phyloP scores from a whole-genome alignment of 2,888 invertebrate species.

The Elegia similella region DNA sequence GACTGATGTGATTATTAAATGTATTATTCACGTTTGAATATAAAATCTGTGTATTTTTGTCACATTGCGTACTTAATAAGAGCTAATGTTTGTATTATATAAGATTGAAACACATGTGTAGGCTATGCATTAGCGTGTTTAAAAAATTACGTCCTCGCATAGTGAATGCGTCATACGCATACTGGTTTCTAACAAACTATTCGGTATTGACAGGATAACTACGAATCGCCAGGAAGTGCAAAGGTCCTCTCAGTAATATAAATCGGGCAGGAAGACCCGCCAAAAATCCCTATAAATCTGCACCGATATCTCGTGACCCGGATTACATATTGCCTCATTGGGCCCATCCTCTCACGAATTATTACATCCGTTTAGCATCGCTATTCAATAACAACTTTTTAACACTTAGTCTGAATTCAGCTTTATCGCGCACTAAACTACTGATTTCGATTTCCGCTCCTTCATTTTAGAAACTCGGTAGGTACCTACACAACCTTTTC shows the following conservation, averaged over 20 bases:
- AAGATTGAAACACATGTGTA: too few relatives aligned
- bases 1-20: too few relatives aligned
- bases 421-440: slow-evolving; percentile 27
- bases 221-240: slow-evolving; percentile 21
- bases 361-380: slow-evolving; percentile 4
- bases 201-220: slow-evolving; percentile 7
- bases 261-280: slow-evolving; percentile 13
- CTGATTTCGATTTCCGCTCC: slow-evolving; percentile 54
- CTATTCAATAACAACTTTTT: neutral
- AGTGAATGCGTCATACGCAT: neutral
- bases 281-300: slow-evolving; percentile 27
- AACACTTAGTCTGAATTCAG: slow-evolving; percentile 19
- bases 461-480: slow-evolving; percentile 46
- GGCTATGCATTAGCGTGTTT: too few relatives aligned
- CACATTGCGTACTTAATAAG: too few relatives aligned
- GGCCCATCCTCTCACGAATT: slow-evolving; percentile 13
- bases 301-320: slow-evolving; percentile 15
- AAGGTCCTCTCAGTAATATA: slow-evolving; percentile 18
- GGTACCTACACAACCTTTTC: slow-evolving; percentile 44
- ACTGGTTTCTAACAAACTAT: neutral
- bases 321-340: slow-evolving; percentile 20
- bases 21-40: too few relatives aligned
- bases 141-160: too few relatives aligned
- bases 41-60: too few relatives aligned
- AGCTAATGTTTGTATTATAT: too few relatives aligned